A percentile compares a stretch with the other conserved stretches of the same genome.
Conservation (phyloP, 2,888 invertebrate genomes). For the Machimus rusticus region DNA sequence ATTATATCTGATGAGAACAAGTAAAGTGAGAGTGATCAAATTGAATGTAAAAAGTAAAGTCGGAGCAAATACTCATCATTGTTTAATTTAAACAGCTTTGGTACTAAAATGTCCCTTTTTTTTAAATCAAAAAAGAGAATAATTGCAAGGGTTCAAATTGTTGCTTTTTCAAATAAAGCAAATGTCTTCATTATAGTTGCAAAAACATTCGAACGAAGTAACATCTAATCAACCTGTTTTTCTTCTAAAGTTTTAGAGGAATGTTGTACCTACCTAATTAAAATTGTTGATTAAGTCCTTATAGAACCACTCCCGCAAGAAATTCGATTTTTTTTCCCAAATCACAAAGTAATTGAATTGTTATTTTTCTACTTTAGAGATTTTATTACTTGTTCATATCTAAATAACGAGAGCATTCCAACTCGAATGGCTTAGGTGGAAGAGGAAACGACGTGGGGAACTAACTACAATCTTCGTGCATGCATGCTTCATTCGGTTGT, state of each 20-base stretch:
- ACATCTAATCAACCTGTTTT: neutral
- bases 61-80: no score
- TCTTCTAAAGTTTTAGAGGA: neutral
- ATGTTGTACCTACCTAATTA: neutral
- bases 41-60: no score
- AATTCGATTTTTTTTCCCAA: neutral
- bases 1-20: no score
- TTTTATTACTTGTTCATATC: neutral
- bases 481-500: neutral
- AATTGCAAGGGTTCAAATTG: no score
- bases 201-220: neutral
- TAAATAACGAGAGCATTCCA: neutral
- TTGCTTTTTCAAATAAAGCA: neutral
- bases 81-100: no score
- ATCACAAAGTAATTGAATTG: neutral
- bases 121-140: no score
- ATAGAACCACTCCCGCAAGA: neutral
- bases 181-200: neutral
- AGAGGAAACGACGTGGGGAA: neutral
- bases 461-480: neutral
- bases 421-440: neutral
- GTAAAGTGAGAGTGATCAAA: no score
- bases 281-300: neutral
- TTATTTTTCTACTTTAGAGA: neutral
- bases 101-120: no score